phyloP scores from a whole-genome alignment of 64 coral and sea anemone genomes.

The Montipora efflorescens region DNA sequence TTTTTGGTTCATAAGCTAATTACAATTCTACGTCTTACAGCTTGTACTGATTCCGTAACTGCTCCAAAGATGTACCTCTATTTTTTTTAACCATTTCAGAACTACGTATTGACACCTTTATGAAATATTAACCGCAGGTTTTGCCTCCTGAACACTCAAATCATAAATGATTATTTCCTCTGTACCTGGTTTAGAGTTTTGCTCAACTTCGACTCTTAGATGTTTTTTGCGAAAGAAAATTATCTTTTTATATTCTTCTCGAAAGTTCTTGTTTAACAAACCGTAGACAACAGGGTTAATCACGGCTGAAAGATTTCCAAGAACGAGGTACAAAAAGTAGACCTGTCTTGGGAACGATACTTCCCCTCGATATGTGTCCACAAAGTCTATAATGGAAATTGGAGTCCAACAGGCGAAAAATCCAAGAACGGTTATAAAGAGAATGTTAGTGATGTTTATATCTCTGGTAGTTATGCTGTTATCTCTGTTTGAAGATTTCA shows the following conservation, averaged over 20 bases:
- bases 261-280: constrained; percentile 15
- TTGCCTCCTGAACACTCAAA: too few species aligned
- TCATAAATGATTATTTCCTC: too few species aligned
- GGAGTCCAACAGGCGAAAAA: constrained; percentile 50
- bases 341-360: constrained; percentile 24
- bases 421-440: constrained; percentile 23
- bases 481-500: not conserved
- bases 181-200: too few species aligned
- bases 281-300: constrained; percentile 25
- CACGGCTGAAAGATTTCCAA: constrained; percentile 23
- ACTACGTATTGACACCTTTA: too few species aligned
- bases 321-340: constrained; percentile 16
- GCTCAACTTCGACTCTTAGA: too few species aligned
- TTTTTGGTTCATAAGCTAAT: too few species aligned
- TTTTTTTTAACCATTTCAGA: too few species aligned
- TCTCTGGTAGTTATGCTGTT: not conserved
- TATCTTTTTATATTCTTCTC: constrained; percentile 16
- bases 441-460: constrained; percentile 24
- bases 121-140: too few species aligned
- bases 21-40: too few species aligned
- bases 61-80: too few species aligned
- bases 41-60: too few species aligned
- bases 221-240: not conserved
- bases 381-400: constrained; percentile 34
- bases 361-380: constrained; percentile 40